These are phyloP conservation scores for Opisthocomus hoazin DNA, from an alignment of 2,113 vertebrate species.

Conservation along the genomic window DNA sequence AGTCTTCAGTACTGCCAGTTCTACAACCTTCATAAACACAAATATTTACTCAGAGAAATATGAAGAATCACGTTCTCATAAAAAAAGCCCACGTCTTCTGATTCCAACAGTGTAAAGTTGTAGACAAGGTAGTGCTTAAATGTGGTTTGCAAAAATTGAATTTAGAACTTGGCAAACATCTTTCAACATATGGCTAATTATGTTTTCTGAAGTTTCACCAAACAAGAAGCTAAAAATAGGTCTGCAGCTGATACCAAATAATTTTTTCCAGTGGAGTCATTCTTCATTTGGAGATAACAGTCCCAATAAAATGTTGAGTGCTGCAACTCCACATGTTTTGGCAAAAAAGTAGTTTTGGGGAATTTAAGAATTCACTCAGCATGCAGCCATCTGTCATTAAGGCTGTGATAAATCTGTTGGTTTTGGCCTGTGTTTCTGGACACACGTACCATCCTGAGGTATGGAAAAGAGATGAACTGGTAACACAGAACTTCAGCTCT, in stretches of 20 bases:
- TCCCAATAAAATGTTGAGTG: slow-evolving; percentile 57
- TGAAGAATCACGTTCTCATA: background rate
- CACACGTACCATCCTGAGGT: slow-evolving; percentile 47
- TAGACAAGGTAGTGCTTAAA: slow-evolving; percentile 8
- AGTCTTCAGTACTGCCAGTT: slow-evolving; percentile 22
- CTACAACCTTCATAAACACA: slow-evolving; percentile 26
- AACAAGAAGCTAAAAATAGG: slow-evolving; percentile 66
- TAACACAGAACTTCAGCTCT: slow-evolving; percentile 28
- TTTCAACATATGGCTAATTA: slow-evolving; percentile 25
- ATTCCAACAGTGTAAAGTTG: background rate
- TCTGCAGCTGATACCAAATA: slow-evolving; percentile 40
- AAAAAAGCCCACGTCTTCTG: background rate
- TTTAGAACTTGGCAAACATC: slow-evolving; percentile 19
- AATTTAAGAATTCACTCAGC: slow-evolving; percentile 66
- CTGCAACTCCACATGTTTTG: slow-evolving; percentile 64
- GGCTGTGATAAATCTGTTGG: slow-evolving; percentile 67
- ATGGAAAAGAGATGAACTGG: slow-evolving; percentile 64
- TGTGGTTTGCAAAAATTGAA: slow-evolving; percentile 3
- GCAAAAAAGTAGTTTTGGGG: slow-evolving; percentile 56
- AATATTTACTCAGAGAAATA: slow-evolving; percentile 26
- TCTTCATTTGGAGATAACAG: slow-evolving; percentile 64
- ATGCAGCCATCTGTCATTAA: slow-evolving; percentile 71
- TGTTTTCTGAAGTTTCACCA: slow-evolving; percentile 51
- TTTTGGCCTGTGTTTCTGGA: slow-evolving; percentile 70
- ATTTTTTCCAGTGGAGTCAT: slow-evolving; percentile 52